Percentiles rank a stretch among this genome's conserved stretches.
Conservation (phyloP, 1,140 invertebrate genomes). For the Belonocnema kinseyi region DNA sequence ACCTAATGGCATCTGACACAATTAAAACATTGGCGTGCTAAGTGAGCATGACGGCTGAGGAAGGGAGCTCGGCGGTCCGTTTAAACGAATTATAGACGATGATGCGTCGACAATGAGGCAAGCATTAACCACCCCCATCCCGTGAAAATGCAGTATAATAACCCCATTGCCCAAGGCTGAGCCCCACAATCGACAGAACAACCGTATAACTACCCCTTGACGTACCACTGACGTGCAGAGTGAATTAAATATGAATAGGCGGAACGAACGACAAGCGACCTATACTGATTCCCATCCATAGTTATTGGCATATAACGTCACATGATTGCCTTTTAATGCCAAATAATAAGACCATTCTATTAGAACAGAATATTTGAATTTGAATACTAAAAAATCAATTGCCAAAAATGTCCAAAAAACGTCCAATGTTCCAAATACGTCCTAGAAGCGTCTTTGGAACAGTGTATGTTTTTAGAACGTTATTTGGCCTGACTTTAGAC, state of each 20-base stretch:
- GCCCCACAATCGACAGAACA: constrained; percentile 52
- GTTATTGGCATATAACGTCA: not conserved
- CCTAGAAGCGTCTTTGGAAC: too few relatives aligned
- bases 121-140: constrained; percentile 51
- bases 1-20: constrained; percentile 35
- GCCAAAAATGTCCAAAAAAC: too few relatives aligned
- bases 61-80: constrained; percentile 52
- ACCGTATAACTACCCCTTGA: constrained; percentile 52
- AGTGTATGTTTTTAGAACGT: too few relatives aligned
- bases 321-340: not conserved
- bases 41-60: constrained; percentile 56
- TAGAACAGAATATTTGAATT: too few relatives aligned
- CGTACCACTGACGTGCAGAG: constrained; percentile 44
- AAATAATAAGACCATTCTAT: too few relatives aligned
- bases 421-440: too few relatives aligned
- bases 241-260: constrained; percentile 56
- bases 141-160: constrained; percentile 52
- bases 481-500: too few relatives aligned
- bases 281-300: not conserved
- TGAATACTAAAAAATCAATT: too few relatives aligned
- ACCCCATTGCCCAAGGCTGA: constrained; percentile 47
- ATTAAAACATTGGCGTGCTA: constrained; percentile 49
- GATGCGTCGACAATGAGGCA: constrained; percentile 57
- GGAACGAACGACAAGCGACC: constrained; percentile 36
- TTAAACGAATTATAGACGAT: constrained; percentile 59